phyloP scores from a whole-genome alignment of 2,797 vertebrate genomes.

The Rhinophrynus dorsalis region DNA sequence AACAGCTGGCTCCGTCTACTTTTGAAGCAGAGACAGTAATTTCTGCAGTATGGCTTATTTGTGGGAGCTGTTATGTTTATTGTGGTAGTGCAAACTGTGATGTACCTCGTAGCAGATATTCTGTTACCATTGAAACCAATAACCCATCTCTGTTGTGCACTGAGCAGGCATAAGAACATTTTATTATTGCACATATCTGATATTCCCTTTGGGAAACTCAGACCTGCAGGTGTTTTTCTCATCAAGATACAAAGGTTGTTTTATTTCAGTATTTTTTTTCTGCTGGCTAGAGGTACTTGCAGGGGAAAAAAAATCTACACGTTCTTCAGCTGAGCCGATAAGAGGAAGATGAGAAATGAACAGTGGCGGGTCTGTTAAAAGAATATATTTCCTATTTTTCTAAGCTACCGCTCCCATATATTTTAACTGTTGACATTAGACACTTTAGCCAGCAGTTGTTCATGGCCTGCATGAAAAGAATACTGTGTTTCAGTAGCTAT shows the following conservation, averaged over 20 bases:
- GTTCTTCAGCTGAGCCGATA: neutral
- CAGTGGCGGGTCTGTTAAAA: conserved; percentile 15
- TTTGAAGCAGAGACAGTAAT: conserved; percentile 11
- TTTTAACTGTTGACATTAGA: neutral
- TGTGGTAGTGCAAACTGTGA: neutral
- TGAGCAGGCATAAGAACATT: conserved; percentile 15
- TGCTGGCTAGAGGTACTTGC: conserved; percentile 2
- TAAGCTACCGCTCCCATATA: neutral
- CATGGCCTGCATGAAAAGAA: neutral
- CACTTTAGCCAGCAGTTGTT: neutral
- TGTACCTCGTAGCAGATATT: neutral
- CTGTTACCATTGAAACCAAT: neutral
- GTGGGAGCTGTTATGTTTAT: conserved; percentile 8
- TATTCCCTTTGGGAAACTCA: conserved; percentile 29
- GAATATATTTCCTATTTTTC: neutral
- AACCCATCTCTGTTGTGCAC: conserved; percentile 7
- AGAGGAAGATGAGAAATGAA: conserved; percentile 1
- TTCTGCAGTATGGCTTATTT: neutral
- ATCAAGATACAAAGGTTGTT: conserved; percentile 32
- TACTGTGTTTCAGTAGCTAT: too few species aligned
- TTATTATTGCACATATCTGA: conserved; percentile 34
- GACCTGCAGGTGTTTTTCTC: conserved; percentile 44
- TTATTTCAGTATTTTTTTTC: conserved; percentile 8
- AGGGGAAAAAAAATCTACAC: conserved; percentile 5
- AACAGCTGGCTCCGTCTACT: conserved; percentile 17